Evolutionary conservation across 2,888 invertebrate species (phyloP).

Genomic region (Drosophila ezoana): DNA sequence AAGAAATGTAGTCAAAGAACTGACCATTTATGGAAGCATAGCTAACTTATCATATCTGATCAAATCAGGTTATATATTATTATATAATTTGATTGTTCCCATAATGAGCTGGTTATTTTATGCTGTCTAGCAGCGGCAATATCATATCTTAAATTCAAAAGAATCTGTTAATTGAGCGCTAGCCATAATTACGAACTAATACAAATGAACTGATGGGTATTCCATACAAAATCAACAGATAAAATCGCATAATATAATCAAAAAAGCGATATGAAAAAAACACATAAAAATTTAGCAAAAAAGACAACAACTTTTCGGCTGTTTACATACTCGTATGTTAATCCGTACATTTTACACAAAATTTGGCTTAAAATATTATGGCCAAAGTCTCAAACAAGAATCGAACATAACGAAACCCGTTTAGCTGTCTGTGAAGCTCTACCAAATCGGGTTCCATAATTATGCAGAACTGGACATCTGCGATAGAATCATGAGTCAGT

Average conservation of each 20-base stretch:
- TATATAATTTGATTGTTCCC: neutral
- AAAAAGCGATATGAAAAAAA: conserved; percentile 3
- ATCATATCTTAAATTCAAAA: neutral
- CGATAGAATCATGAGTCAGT: conserved; percentile 32
- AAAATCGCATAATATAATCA: conserved; percentile 18
- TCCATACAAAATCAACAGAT: conserved; percentile 5
- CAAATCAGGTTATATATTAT: neutral
- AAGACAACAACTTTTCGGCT: conserved; percentile 5
- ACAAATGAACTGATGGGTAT: neutral
- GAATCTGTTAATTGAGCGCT: neutral
- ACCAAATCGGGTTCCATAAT: conserved; percentile 20
- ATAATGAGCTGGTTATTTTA: neutral
- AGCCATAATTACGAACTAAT: neutral
- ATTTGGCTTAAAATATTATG: conserved; percentile 18
- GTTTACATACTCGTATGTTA: conserved; percentile 23
- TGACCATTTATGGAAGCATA: no score
- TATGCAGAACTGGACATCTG: conserved; percentile 11
- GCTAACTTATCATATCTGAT: neutral
- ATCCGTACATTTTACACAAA: conserved; percentile 18
- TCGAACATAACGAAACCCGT: conserved; percentile 24
- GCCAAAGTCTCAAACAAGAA: conserved; percentile 17
- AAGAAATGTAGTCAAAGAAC: no score
- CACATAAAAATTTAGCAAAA: neutral
- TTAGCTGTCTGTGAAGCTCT: conserved; percentile 1
- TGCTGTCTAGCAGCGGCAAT: no score